Evolutionary conservation across 1,140 invertebrate genomes (phyloP), one percentile per base, ranked within the genome.

Genomic region (Muscidifurax raptorellus): DNA sequence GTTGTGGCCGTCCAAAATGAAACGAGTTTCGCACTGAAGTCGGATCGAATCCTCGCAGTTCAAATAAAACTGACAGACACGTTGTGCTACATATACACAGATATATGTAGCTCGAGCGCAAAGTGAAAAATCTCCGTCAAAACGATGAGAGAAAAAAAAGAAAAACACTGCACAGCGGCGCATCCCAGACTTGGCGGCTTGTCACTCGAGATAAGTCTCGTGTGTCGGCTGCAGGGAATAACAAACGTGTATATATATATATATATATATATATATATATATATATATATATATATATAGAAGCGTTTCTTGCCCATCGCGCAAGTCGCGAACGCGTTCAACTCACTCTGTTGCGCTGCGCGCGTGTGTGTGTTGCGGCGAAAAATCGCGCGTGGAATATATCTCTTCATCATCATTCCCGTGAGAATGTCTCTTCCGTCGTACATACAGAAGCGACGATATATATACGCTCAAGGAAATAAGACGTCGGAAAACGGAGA

Each of bases 121-220:
- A n/a, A n/a, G n/a, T n/a, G 44, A 47, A 18, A 47, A n/a, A 59
- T 28, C 27, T 76, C 25, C 40, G 36, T 27, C 5, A 76, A 47
- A 76, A 40, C 36, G 75, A 76, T 44, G 12, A 66, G 7, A 10
- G 9, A 3, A 12, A 66, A n/a, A 27, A 13, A 59, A 67, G 3
- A 7, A n/a, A 59, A 22, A n/a, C 5, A 4, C 52, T 6, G 5
- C 52, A 6, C 52, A n/a, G 15, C 52, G 0, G 22, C 52, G 22
- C 52, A 59, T 59, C 22, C 52, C 22, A 59, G 22, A 59, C 52
- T 22, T 1, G 18, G 18, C 52, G 13, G 47, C 28, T 25, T 71
- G 25, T 80, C 79, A 71, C 66, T 47, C 32, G 36, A n/a, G 66
- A 80, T 71, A 71, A 71, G 25, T 25, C 64, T 71, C 22, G 52